phyloP scores from a whole-genome alignment of 2,888 invertebrate genomes.

The Cephus pygmeus region DNA sequence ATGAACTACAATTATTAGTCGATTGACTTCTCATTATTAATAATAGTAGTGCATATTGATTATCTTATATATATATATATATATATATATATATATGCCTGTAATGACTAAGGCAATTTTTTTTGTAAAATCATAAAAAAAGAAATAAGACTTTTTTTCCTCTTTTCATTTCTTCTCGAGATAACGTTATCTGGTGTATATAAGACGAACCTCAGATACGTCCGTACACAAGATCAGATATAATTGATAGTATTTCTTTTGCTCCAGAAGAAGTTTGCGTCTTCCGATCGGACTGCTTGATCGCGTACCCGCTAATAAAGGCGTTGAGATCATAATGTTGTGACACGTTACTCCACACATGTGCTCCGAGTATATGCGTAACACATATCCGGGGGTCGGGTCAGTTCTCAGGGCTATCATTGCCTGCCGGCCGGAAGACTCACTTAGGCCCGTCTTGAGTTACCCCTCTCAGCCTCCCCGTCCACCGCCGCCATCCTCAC shows the following conservation, averaged over 20 bases:
- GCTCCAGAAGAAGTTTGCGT: background rate
- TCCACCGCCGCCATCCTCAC: conserved; percentile 26
- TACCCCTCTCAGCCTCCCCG: conserved; percentile 52
- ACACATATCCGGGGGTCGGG: conserved; percentile 64
- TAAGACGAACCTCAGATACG: background rate
- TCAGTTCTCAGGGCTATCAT: conserved; percentile 67
- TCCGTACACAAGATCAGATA: background rate
- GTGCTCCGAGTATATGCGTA: conserved; percentile 54
- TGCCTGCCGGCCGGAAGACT: conserved; percentile 65
- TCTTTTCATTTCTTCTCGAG: background rate
- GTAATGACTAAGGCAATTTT: background rate
- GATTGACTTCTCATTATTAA: background rate
- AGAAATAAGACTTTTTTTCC: background rate
- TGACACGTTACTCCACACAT: conserved; percentile 45
- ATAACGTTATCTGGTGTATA: background rate
- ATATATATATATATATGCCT: background rate
- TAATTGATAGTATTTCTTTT: background rate
- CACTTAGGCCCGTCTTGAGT: conserved; percentile 67
- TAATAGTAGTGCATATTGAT: background rate
- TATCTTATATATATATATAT: background rate
- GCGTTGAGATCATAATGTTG: conserved; percentile 54
- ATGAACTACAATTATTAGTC: background rate
- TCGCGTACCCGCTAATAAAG: conserved; percentile 3
- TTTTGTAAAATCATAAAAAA: background rate
- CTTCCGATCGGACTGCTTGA: background rate